Evolutionary conservation across 1,140 invertebrate genomes (phyloP).

Genomic region (Polypedilum vanderplanki): DNA sequence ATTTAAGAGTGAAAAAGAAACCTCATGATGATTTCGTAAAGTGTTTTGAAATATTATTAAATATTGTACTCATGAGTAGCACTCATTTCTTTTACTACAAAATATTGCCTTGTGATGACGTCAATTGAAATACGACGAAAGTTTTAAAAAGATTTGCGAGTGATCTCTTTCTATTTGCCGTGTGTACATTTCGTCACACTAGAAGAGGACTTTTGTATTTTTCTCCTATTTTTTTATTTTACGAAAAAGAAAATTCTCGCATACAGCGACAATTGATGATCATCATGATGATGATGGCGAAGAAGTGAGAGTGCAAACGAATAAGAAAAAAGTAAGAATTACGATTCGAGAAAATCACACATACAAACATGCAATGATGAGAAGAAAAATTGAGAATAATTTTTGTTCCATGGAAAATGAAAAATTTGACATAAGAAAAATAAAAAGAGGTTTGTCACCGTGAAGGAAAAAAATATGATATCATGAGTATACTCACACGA

Average conservation of each 20-base stretch:
- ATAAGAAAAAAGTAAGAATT: not conserved
- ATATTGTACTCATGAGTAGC: not conserved
- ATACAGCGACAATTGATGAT: too few relatives aligned
- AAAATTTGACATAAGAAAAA: slow-evolving; percentile 1
- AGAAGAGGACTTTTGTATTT: too few relatives aligned
- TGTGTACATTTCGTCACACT: too few relatives aligned
- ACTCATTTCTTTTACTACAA: too few relatives aligned
- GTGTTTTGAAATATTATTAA: slow-evolving; percentile 20
- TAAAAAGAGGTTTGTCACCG: not conserved
- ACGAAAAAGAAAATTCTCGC: too few relatives aligned
- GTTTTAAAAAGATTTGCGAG: not conserved
- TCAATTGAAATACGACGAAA: not conserved
- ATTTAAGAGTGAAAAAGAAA: not conserved
- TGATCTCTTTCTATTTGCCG: too few relatives aligned
- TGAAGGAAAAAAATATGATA: not conserved
- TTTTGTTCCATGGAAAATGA: not conserved
- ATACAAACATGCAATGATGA: not conserved
- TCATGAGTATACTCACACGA: slow-evolving; percentile 1
- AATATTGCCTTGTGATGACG: not conserved
- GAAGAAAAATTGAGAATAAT: slow-evolving; percentile 13
- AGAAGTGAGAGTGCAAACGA: not conserved
- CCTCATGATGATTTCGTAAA: slow-evolving; percentile 12
- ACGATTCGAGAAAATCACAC: not conserved
- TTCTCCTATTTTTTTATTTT: too few relatives aligned
- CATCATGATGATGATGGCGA: not conserved